Conservation (phyloP, 92 coral and sea anemone species). For the Epizoanthus fatuus region DNA sequence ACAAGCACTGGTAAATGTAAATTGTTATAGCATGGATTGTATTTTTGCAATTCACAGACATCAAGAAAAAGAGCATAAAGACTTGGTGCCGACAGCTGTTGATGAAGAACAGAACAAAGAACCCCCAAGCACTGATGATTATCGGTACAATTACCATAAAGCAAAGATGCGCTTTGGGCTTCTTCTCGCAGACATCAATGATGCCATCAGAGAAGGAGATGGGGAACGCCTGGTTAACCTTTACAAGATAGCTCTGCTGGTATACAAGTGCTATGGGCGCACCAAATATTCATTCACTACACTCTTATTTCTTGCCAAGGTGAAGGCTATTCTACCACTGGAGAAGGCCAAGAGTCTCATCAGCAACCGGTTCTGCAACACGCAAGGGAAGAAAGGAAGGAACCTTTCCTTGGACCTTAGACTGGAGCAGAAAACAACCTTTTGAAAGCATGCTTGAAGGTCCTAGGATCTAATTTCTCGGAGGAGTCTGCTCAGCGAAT, state of each 20-base stretch:
- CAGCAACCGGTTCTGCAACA: conserved; percentile 44
- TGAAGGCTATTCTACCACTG: conserved; percentile 24
- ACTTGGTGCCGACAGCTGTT: background rate
- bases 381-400: conserved; percentile 44
- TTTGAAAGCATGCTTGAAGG: conserved; percentile 15
- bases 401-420: conserved; percentile 43
- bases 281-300: conserved; percentile 37
- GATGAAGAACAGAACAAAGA: no score
- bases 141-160: conserved; percentile 25
- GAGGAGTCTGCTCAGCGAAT: conserved; percentile 29
- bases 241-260: conserved; percentile 42
- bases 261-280: conserved; percentile 48
- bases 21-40: no score
- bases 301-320: conserved; percentile 37
- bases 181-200: conserved; percentile 37
- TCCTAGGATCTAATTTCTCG: conserved; percentile 43
- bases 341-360: conserved; percentile 45
- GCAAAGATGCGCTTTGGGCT: conserved; percentile 49
- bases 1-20: no score
- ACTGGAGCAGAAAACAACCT: conserved; percentile 33
- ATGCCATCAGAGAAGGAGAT: conserved; percentile 52
- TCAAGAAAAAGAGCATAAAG: background rate
- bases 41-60: background rate
- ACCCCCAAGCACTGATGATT: background rate
- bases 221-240: conserved; percentile 28